Conservation (phyloP, 2,888 invertebrate genomes). For the Cerceris rybyensis region DNA sequence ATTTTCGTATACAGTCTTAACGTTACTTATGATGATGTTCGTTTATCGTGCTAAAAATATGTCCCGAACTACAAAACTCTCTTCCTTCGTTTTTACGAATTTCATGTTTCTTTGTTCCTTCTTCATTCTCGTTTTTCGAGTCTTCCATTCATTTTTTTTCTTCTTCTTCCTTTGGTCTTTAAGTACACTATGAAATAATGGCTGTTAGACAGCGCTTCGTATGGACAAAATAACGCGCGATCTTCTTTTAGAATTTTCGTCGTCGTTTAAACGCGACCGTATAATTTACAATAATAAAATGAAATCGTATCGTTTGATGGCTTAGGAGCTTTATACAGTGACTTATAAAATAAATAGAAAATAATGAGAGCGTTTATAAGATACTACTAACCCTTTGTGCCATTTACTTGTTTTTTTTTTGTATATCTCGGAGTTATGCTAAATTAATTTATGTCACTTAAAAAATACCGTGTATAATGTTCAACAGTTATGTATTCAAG, state of each 20-base stretch:
- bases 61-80: constrained; percentile 59
- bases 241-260: constrained; percentile 55
- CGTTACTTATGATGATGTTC: constrained; percentile 68
- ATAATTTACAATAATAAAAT: constrained; percentile 11
- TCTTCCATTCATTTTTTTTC: constrained; percentile 17
- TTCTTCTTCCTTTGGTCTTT: constrained; percentile 48
- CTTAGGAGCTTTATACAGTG: background rate
- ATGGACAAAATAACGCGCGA: constrained; percentile 55
- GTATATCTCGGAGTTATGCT: constrained; percentile 23
- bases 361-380: constrained; percentile 17
- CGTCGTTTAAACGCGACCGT: constrained; percentile 39
- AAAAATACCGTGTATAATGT: constrained; percentile 28
- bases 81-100: constrained; percentile 16
- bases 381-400: constrained; percentile 33
- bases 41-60: constrained; percentile 70
- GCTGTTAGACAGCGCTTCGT: constrained; percentile 44
- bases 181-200: constrained; percentile 52
- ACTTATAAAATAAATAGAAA: constrained; percentile 34
- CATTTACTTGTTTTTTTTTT: constrained; percentile 6
- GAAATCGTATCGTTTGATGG: constrained; percentile 19
- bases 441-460: background rate
- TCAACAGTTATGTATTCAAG: too few relatives aligned
- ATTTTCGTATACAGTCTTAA: constrained; percentile 77
- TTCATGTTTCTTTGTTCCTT: constrained; percentile 26
- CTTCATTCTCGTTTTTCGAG: constrained; percentile 13